phyloP scores from a whole-genome alignment of 1,140 invertebrate species.

The Mizuhopecten yessoensis region DNA sequence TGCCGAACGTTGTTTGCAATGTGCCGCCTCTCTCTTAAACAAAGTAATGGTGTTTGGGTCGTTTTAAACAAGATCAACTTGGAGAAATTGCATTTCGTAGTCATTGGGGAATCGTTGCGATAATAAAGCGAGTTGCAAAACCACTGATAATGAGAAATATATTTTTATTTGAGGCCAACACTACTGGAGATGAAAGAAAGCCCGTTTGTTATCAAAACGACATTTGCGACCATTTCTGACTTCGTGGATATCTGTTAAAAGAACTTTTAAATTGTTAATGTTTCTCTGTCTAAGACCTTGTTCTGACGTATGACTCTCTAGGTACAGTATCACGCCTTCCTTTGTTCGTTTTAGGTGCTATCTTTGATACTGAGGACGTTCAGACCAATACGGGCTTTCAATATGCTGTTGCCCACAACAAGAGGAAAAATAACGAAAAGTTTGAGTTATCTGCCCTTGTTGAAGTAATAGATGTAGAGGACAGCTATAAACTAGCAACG shows the following conservation, averaged over 20 bases:
- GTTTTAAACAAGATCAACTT: conserved; percentile 32
- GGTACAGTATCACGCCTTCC: background rate
- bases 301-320: background rate
- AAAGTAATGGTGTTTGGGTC: conserved; percentile 33
- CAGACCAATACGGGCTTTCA: conserved; percentile 45
- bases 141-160: conserved; percentile 21
- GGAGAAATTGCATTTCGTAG: conserved; percentile 25
- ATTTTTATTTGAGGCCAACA: background rate
- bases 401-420: conserved; percentile 16
- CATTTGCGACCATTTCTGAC: background rate
- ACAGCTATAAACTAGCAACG: conserved; percentile 54
- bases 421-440: background rate
- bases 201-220: background rate
- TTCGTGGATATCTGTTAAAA: background rate
- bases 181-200: background rate
- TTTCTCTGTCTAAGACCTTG: conserved; percentile 19
- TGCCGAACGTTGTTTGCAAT: background rate
- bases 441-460: conserved; percentile 50
- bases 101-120: background rate
- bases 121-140: background rate
- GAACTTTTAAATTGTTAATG: conserved; percentile 19
- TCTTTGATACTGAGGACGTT: conserved; percentile 55
- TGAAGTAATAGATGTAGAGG: conserved; percentile 43
- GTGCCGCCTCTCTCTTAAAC: conserved; percentile 36
- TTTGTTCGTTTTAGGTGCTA: conserved; percentile 45